Evolutionary conservation across 2,113 vertebrate species (phyloP), one percentile per base, ranked within the genome.

Genomic region (Solea senegalensis): DNA sequence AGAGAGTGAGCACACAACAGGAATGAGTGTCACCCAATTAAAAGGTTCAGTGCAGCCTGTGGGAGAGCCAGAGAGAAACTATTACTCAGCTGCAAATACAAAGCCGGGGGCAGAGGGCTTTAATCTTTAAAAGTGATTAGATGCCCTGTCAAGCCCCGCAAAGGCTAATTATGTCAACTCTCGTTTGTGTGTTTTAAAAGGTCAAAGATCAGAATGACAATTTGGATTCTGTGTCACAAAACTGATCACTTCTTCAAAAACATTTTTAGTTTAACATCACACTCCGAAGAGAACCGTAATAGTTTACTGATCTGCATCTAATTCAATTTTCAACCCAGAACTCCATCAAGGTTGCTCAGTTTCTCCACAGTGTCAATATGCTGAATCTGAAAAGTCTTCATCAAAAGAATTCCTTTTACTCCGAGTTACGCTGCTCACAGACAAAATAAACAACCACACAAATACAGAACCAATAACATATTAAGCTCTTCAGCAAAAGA

Each of bases 21-120:
- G 75, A 87, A 75, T 77, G 72, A 90, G 74, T 66, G 73, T 79
- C 83, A 78, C 71, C 87, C 91, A 92, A 87, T 91, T 89, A 92
- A 90, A 21, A 84, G 78, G 71, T 84, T 87, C 59, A 74, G 69
- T 71, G 48, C 69, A 79, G 83, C 76, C 77, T 83, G 75, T 72
- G 81, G 79, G 83, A 82, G 70, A 89, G 72, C 44, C 63, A 71
- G 52, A 76, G 40, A 86, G 63, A 88, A 87, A 79, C 72, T 80
- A 81, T 86, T 89, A 87, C 49, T 62, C 40, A 6, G 56, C 69
- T 85, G 62, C 2, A 67, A 62, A 72, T 63, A 63, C 69, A 85
- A 78, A 84, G 75, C 27, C 51, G 43, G 15, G 56, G 52, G 63
- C 50, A 78, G 45, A 79, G 14, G 61, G 59, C 73, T 79, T 48